phyloP scores from a whole-genome alignment of 2,113 vertebrate genomes.

The sheep (Ovis aries) region DNA sequence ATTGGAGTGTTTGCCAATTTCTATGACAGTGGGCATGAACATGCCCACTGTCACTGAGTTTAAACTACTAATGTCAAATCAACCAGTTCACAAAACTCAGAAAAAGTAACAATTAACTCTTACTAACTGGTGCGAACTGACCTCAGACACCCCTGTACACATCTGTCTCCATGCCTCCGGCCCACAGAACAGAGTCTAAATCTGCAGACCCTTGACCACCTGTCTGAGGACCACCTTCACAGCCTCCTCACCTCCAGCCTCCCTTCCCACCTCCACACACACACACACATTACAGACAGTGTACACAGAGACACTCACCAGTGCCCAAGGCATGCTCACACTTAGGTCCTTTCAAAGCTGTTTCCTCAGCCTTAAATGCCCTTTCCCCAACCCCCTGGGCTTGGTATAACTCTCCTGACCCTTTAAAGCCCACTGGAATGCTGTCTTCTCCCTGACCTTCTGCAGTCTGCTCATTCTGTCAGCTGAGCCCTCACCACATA shows the following conservation, averaged over 20 bases:
- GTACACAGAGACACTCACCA: fast-evolving
- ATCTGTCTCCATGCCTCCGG: background rate
- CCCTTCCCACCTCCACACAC: too few relatives aligned
- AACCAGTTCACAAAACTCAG: background rate
- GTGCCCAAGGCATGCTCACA: background rate
- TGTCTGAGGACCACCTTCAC: background rate
- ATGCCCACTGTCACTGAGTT: background rate
- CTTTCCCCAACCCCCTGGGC: background rate
- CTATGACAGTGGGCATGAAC: background rate
- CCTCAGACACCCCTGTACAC: background rate
- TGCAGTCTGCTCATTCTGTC: background rate
- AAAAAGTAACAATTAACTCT: background rate
- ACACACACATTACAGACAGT: background rate
- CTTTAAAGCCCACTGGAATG: background rate
- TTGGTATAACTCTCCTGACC: background rate
- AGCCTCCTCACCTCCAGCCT: too few relatives aligned
- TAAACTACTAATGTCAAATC: background rate
- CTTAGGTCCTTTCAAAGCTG: background rate
- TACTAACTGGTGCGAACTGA: background rate
- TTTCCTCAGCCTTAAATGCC: background rate
- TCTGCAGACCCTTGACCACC: background rate
- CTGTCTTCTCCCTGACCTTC: background rate
- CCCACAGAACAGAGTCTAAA: background rate
- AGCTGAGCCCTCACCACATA: fast-evolving
- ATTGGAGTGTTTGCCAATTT: background rate